Evolutionary conservation across 2,888 invertebrate species (phyloP), one percentile per base, ranked within the genome.

Genomic region (Sycophila texana): DNA sequence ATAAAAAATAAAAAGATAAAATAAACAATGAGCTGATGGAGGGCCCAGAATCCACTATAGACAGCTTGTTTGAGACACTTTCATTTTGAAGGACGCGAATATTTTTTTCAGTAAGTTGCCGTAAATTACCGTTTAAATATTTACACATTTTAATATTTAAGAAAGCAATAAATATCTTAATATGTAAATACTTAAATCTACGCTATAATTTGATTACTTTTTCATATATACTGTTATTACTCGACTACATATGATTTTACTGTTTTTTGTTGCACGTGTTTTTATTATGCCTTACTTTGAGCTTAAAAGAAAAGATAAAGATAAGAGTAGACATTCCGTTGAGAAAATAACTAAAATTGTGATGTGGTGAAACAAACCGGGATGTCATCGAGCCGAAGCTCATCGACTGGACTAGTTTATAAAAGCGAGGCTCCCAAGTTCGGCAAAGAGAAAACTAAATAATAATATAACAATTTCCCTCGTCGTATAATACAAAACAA

Each of bases 41-140:
- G 81, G 77, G 83, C 83, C 80, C 83, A 75, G 83, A 83, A 81
- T 79, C 79, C 79, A 74, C 49, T 60, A 79, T 67, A 65, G 51
- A 75, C 61, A 67, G 72, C 55, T 47, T 61, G 66, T 18, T 75
- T 13, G 60, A 75, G 61, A 75, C 72, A 75, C 66, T 79, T 71
- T 74, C 53, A 70, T 71, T 77, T 75, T 75, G 20, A 79, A 72
- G 75, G 75, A 72, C 71, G 72, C 55, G 49, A 79, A 79, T 74
- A n/a, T 71, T 39, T 67, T 20, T 47, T 63, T 70, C n/a, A 72
- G 14, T 22, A 67, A 22, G 1, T 39, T 39, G 26, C 26, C 26
- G 18, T 51, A 13, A 53, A 55, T 60, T 74, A 18, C 53, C 16
- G 22, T 71, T 67, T 72, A 79, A 71, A 75, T 81, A 75, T 78